Percentiles rank a stretch among this genome's conserved stretches.
Conservation (phyloP, 2,113 vertebrate species). For the Verasper variegatus region DNA sequence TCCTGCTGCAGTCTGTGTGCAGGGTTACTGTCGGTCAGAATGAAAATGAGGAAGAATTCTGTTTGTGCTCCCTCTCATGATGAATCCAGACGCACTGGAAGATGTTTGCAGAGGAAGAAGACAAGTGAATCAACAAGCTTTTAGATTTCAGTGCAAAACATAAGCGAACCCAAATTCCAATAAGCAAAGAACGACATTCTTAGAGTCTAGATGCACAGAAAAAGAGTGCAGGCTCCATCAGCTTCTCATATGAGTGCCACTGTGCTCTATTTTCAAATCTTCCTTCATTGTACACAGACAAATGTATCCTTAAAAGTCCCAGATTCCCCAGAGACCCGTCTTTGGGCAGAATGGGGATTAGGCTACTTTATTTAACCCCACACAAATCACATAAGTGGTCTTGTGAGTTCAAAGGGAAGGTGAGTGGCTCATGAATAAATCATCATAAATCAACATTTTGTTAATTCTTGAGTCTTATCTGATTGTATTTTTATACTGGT, state of each 20-base stretch:
- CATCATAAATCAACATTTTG: too few relatives aligned
- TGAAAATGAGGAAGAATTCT: slow-evolving; percentile 22
- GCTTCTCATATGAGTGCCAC: too few relatives aligned
- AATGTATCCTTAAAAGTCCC: background rate
- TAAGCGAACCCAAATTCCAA: background rate
- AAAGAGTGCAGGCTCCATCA: too few relatives aligned
- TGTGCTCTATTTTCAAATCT: background rate
- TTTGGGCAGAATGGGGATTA: background rate
- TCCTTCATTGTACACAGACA: background rate
- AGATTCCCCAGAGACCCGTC: background rate
- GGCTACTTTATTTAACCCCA: background rate
- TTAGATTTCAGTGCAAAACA: background rate
- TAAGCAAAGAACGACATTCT: background rate
- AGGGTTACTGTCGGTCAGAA: slow-evolving; percentile 61
- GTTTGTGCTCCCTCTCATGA: background rate
- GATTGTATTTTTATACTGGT: background rate
- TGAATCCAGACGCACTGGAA: background rate
- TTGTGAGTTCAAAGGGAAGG: too few relatives aligned
- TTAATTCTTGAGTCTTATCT: background rate
- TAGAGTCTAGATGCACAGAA: too few relatives aligned
- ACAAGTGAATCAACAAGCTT: slow-evolving; percentile 2
- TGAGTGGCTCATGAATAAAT: too few relatives aligned
- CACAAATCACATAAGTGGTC: too few relatives aligned
- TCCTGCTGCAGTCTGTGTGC: background rate
- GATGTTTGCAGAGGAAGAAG: background rate